These are phyloP conservation scores for Dascyllus trimaculatus DNA, from an alignment of 2,113 vertebrate genomes.

Conservation along the genomic window DNA sequence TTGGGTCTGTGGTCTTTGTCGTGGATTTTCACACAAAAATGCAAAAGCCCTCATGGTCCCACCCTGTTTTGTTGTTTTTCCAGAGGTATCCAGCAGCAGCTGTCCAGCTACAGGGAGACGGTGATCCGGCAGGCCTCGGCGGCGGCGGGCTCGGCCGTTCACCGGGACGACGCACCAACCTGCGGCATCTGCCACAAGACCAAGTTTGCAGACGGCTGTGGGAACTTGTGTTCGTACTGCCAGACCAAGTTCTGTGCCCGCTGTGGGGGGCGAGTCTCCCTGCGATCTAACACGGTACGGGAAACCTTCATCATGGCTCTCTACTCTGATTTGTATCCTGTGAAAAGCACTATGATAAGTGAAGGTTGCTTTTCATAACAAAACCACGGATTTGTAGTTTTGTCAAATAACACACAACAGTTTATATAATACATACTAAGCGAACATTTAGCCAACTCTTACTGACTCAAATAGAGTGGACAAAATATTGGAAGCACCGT, in stretches of 20 bases:
- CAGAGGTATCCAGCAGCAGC: constrained; percentile 97
- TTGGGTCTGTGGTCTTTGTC: too few relatives aligned
- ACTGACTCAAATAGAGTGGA: not conserved
- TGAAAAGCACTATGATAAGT: not conserved
- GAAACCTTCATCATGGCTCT: not conserved
- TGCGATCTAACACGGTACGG: constrained; percentile 94
- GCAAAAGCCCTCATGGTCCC: not conserved
- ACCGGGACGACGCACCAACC: constrained; percentile 97
- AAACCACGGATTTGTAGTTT: not conserved
- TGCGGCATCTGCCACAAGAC: constrained; percentile 99
- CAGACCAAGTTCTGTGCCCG: constrained; percentile 99
- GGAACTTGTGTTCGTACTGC: constrained; percentile 98
- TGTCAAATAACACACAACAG: not conserved
- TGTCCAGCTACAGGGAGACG: constrained; percentile 97
- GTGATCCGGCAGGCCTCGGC: constrained; percentile 89
- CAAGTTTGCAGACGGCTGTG: constrained; percentile 98
- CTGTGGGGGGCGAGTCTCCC: constrained; percentile 95
- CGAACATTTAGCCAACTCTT: not conserved
- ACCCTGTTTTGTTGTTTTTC: constrained; percentile 10
- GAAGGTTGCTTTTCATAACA: not conserved
- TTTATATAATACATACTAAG: not conserved
- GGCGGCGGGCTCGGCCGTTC: constrained; percentile 83
- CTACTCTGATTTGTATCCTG: not conserved
- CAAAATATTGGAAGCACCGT: too few relatives aligned
- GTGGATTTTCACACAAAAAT: not conserved